Percentiles rank a stretch among this genome's conserved stretches.
These are phyloP conservation scores for Botia kubotai DNA, from an alignment of 2,797 vertebrate genomes.

Conservation along the genomic window DNA sequence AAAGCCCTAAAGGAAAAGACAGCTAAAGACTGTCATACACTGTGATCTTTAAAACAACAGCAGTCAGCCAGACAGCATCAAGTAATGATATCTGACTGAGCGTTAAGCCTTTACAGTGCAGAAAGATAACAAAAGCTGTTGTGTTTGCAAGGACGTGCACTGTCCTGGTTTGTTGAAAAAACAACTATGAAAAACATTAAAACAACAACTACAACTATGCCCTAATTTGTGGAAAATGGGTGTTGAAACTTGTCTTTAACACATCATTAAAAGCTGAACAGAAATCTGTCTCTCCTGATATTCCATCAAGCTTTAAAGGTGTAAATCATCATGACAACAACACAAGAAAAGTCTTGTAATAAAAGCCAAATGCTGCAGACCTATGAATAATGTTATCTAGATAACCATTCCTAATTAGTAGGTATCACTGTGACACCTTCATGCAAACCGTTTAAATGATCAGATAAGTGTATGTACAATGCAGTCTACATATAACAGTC, in stretches of 20 bases:
- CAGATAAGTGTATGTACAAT: not conserved
- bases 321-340: not conserved
- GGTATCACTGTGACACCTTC: not conserved
- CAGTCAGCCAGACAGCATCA: not conserved
- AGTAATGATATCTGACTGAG: slow-evolving; percentile 9
- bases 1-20: slow-evolving; percentile 9
- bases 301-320: slow-evolving; percentile 4
- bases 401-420: not conserved
- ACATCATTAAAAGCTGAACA: not conserved
- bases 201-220: too few relatives aligned
- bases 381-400: slow-evolving; percentile 1
- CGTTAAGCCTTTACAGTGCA: slow-evolving; percentile 23
- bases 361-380: not conserved
- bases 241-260: slow-evolving; percentile 37
- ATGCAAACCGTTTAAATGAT: not conserved
- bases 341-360: not conserved
- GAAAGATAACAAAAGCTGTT: slow-evolving; percentile 34
- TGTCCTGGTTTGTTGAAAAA: not conserved
- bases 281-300: not conserved
- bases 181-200: not conserved
- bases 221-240: not conserved
- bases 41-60: slow-evolving; percentile 5
- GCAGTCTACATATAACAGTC: not conserved
- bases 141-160: not conserved
- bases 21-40: slow-evolving; percentile 1